Conservation (phyloP, 2,797 vertebrate species). For the Cuniculus paca region DNA sequence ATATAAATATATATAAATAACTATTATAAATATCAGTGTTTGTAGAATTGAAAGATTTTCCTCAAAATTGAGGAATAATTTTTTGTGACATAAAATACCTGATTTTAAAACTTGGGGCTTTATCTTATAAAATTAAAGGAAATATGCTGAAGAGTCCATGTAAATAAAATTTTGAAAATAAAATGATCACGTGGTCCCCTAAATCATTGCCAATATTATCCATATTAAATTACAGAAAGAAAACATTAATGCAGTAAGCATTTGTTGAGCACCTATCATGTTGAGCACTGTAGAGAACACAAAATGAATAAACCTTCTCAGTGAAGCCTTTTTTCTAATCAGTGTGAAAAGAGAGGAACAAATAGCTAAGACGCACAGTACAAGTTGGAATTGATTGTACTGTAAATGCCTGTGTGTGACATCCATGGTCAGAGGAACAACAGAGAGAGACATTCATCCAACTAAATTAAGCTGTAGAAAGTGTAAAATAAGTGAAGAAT, state of each 20-base stretch:
- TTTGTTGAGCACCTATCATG: neutral
- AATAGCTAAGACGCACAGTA: neutral
- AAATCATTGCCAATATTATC: conserved; percentile 8
- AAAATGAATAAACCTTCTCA: conserved; percentile 6
- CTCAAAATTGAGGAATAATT: conserved; percentile 24
- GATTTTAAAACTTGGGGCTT: conserved; percentile 39
- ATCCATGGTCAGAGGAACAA: neutral
- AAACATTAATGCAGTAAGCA: neutral
- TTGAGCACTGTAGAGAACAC: neutral
- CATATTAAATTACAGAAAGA: conserved; percentile 24
- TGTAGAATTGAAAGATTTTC: conserved; percentile 71
- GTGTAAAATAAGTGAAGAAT: conserved; percentile 2
- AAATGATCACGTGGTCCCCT: conserved; percentile 23
- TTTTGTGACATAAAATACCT: neutral
- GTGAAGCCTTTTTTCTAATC: neutral
- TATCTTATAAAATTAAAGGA: conserved; percentile 21
- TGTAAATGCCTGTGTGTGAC: neutral
- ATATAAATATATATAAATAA: conserved; percentile 12
- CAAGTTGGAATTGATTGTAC: neutral
- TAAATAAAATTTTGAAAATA: conserved; percentile 66
- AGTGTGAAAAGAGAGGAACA: neutral
- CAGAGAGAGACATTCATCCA: neutral
- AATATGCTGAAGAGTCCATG: neutral
- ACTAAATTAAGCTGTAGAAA: neutral
- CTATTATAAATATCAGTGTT: conserved; percentile 68